Evolutionary conservation across 1,140 invertebrate genomes (phyloP).

Genomic region (Drosophila erecta): DNA sequence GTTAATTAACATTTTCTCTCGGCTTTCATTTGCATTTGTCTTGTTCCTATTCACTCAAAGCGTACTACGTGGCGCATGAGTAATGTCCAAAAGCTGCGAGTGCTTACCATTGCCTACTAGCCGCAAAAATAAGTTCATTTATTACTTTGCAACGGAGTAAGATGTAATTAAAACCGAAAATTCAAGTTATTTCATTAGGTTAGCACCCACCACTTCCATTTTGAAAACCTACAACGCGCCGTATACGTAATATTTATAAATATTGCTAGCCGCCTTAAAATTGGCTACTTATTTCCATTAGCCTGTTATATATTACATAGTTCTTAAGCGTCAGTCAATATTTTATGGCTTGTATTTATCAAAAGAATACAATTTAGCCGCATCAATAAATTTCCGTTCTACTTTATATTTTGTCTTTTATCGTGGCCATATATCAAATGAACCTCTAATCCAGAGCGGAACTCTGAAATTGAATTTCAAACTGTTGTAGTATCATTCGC

Average conservation of each 20-base stretch:
- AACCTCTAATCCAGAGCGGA: constrained; percentile 38
- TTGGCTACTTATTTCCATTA: too few species aligned
- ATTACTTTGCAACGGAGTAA: not conserved
- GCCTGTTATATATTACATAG: too few species aligned
- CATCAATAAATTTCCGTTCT: not conserved
- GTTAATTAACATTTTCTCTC: constrained; percentile 64
- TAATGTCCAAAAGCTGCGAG: constrained; percentile 29
- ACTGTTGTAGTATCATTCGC: constrained; percentile 12
- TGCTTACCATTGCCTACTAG: constrained; percentile 1
- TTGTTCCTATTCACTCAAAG: constrained; percentile 13
- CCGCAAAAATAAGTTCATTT: constrained; percentile 6
- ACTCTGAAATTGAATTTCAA: constrained; percentile 30
- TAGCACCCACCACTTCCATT: too few species aligned
- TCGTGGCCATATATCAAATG: constrained; percentile 18
- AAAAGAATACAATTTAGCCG: not conserved
- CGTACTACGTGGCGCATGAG: constrained; percentile 45
- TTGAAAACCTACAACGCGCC: too few species aligned
- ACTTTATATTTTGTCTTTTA: not conserved
- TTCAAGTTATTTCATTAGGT: too few species aligned
- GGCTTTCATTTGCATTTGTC: constrained; percentile 38
- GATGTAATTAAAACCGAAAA: too few species aligned
- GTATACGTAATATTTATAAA: too few species aligned
- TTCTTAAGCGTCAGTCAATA: too few species aligned
- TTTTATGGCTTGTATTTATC: not conserved
- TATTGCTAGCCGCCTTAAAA: too few species aligned